Percentiles rank a stretch among this genome's conserved stretches.
These are phyloP conservation scores for Oreochromis grahami DNA, from an alignment of 2,797 vertebrate species.

Conservation along the genomic window DNA sequence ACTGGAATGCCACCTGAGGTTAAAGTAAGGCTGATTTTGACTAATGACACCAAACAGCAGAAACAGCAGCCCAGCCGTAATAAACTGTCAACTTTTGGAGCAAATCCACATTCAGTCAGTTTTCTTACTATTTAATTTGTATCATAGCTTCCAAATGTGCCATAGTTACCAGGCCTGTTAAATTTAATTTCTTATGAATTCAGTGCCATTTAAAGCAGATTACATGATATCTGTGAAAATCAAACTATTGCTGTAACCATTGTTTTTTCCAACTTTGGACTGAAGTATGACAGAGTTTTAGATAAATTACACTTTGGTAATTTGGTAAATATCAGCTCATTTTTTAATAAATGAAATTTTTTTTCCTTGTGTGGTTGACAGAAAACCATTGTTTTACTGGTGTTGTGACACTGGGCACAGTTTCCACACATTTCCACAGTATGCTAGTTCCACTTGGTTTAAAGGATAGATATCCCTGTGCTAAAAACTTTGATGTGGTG, in stretches of 20 bases:
- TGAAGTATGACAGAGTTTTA: neutral
- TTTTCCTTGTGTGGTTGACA: neutral
- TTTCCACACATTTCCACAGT: neutral
- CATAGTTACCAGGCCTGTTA: neutral
- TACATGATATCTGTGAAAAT: neutral
- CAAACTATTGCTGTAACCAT: neutral
- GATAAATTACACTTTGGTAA: neutral
- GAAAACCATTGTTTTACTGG: neutral
- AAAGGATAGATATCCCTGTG: neutral
- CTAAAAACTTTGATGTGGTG: neutral
- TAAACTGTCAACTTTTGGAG: neutral
- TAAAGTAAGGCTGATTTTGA: neutral
- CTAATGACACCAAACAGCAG: neutral
- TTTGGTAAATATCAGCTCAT: neutral
- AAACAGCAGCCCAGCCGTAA: neutral
- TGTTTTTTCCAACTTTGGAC: neutral
- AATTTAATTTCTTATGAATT: too few relatives aligned
- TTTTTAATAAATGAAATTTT: neutral
- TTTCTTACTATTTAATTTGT: neutral
- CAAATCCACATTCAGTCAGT: neutral
- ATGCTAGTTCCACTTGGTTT: neutral
- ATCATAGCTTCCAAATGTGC: neutral
- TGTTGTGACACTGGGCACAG: neutral
- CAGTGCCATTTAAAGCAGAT: neutral
- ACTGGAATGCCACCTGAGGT: conserved; percentile 2